phyloP scores from a whole-genome alignment of 2,797 vertebrate genomes.

The Anas acuta region DNA sequence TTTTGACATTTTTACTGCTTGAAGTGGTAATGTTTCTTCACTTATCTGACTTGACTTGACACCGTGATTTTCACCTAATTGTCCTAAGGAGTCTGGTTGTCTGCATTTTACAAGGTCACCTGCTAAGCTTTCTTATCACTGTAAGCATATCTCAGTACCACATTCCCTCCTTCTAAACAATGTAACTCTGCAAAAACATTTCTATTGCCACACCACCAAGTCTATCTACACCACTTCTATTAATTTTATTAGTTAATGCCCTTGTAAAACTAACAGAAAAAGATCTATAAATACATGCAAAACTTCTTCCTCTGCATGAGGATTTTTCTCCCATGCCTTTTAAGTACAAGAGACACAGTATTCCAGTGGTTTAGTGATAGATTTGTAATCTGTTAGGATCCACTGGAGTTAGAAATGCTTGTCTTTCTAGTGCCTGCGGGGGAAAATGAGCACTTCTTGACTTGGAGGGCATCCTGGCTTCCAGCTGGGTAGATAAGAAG shows the following conservation, averaged over 20 bases:
- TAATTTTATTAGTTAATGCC: neutral
- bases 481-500: neutral
- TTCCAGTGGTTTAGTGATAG: neutral
- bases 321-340: neutral
- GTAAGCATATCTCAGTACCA: no score
- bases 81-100: no score
- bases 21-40: no score
- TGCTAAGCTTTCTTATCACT: no score
- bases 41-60: no score
- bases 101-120: no score
- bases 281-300: neutral
- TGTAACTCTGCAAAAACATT: no score
- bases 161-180: no score
- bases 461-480: neutral
- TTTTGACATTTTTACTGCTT: no score
- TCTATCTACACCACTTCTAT: neutral
- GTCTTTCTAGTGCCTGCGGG: neutral
- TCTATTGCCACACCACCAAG: neutral
- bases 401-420: neutral
- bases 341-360: neutral
- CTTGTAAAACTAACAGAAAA: neutral
- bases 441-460: neutral
- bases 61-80: no score
- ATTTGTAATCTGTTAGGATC: neutral
- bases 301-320: neutral